Percentiles rank a stretch among this genome's conserved stretches.
Conservation (phyloP, 2,888 invertebrate species). For the Papilio protenor region DNA sequence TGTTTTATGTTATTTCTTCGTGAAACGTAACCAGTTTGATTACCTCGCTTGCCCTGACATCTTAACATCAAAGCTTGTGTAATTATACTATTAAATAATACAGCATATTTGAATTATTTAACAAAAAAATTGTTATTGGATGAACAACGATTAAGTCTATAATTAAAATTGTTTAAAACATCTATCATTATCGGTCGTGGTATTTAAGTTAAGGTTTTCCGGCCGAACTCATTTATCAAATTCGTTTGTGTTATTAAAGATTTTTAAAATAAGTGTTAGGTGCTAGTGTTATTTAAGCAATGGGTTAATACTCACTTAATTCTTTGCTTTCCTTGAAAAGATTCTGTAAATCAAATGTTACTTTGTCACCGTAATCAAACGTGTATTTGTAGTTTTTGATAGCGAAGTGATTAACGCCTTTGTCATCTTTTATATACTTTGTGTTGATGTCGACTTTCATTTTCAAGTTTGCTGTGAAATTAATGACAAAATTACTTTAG, state of each 20-base stretch:
- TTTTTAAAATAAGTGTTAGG: no score
- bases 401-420: constrained; percentile 67
- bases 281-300: not conserved
- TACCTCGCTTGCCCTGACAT: constrained; percentile 32
- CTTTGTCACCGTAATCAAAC: constrained; percentile 74
- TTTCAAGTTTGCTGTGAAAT: constrained; percentile 69
- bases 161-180: not conserved
- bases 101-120: not conserved
- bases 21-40: constrained; percentile 22
- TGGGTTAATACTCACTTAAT: constrained; percentile 68
- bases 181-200: not conserved
- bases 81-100: constrained; percentile 15
- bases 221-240: no score
- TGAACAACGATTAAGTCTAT: not conserved
- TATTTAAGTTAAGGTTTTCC: no score
- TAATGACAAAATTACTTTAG: constrained; percentile 3
- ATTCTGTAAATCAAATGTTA: constrained; percentile 70
- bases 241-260: no score
- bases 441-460: constrained; percentile 73
- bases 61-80: constrained; percentile 19
- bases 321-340: constrained; percentile 76
- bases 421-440: constrained; percentile 67
- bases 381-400: constrained; percentile 73
- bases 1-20: not conserved
- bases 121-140: not conserved